These are phyloP conservation scores for Cotesia chilonis DNA, from an alignment of 1,140 invertebrate species.

Conservation along the genomic window DNA sequence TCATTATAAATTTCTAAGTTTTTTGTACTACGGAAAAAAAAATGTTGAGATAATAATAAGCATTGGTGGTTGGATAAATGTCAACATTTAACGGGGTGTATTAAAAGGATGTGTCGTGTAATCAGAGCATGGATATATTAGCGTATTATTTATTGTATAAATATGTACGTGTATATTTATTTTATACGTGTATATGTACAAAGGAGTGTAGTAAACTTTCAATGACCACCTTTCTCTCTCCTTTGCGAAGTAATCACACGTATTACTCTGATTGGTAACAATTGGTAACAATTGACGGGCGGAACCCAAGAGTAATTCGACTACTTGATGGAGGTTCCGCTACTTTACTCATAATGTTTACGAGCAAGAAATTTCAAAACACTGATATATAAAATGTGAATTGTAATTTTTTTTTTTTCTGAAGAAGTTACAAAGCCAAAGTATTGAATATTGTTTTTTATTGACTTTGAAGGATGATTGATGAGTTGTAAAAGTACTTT, in stretches of 20 bases:
- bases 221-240: conserved; percentile 52
- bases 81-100: conserved; percentile 37
- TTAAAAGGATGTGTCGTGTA: conserved; percentile 34
- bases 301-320: conserved; percentile 48
- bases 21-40: too few relatives aligned
- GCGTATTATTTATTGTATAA: too few relatives aligned
- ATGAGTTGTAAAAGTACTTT: too few relatives aligned
- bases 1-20: too few relatives aligned
- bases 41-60: too few relatives aligned
- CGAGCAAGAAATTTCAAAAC: conserved; percentile 50
- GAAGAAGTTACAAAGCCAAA: conserved; percentile 21
- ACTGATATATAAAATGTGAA: too few relatives aligned
- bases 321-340: conserved; percentile 56
- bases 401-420: conserved; percentile 1
- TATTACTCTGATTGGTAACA: conserved; percentile 65
- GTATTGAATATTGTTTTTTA: too few relatives aligned
- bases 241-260: conserved; percentile 57
- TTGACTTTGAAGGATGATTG: too few relatives aligned
- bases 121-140: conserved; percentile 11
- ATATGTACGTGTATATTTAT: too few relatives aligned
- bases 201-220: conserved; percentile 37
- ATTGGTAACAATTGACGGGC: conserved; percentile 66
- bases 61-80: conserved; percentile 28
- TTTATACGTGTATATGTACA: conserved; percentile 18
- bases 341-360: conserved; percentile 64